Evolutionary conservation across 2,797 vertebrate species (phyloP), one percentile per base, ranked within the genome.

Genomic region (Basileuterus tristriatus): DNA sequence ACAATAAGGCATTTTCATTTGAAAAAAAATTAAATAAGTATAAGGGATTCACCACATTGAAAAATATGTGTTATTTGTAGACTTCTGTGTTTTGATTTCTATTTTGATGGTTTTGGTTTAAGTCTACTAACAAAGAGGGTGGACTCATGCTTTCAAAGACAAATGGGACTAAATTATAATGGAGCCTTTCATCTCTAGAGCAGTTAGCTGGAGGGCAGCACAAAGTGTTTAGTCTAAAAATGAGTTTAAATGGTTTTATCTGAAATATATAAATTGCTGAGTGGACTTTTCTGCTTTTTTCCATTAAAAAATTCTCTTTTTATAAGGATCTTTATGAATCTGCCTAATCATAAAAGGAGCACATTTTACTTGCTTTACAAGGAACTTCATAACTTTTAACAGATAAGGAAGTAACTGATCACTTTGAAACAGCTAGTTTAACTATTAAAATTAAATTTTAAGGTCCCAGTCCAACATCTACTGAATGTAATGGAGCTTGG

Each of bases 151-250:
- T 79, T 90, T 93, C 77, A 89, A 82, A 96, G 71, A 67, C 49
- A 87, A 95, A 89, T 26, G 23, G 27, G 23, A 75, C 44, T 68
- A 59, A 29, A 85, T 94, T 92, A 77, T 92, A 94, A 93, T 30
- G n/a, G 24, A 65, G 50, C 2, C 50, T 96, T 97, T 97, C 67
- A 85, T 86, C 34, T 96, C 56, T 15, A 64, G 14, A 95, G 34
- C 77, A 90, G 72, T 86, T 94, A 87, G 76, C 83, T 94, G 52
- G 65, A 96, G 69, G 84, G 29, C 21, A 93, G 50, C 41, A 58
- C 23, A 87, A 65, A 93, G 59, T 92, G 23, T 90, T 97, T 95
- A 94, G 74, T 87, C 53, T 93, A 67, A 96, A 95, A 95, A 74
- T 68, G 14, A 94, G 43, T 84, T 94, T 83, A 81, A 94, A 94